Base-by-base conservation (phyloP, 1,140 invertebrate genomes). In the Nasonia giraulti region DNA sequence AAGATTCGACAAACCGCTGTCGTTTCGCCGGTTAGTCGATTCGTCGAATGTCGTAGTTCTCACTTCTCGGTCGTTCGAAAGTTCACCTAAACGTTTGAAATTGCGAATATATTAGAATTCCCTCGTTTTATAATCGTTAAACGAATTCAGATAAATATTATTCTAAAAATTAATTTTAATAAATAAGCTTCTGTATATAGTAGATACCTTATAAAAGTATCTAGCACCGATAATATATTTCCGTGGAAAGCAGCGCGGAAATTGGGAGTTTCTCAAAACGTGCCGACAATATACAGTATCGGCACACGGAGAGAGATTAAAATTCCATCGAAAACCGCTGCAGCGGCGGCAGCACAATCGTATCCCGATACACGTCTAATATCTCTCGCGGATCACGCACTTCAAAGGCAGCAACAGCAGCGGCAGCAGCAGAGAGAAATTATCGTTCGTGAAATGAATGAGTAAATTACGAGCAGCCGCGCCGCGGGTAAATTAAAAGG, bases 401-500 rank as follows among this genome's bases (percentile, higher is more conserved):
- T 12, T 75, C 73, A 66, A 76, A 76, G 31, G 27, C 20, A 75
- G 76, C 76, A 37, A 6, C 33, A 37, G 33, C 50, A 27, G 33
- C 37, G 20, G 14, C 44, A 17, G 62, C 37, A 66, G 40, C 33
- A 12, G 37, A 75, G 76, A 47, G 76, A 78, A 83, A 78, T 78
- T 78, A 78, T 27, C 55, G 27, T 10, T 37, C 23, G 23, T 10
- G 27, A 78, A 69, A 78, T 71, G 40, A 71, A 83, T 31, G 55
- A 11, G 20, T 80, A 44, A 69, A 80, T 80, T 40, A n/a, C 66
- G 55, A 37, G 37, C 55, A 62, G 55, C 55, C 17, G 55, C 20
- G 55, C 20, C 76, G 23, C n/a, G 12, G 73, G 27, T 31, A 82
- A 82, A 82, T 82, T 82, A 76, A 76, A 76, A 82, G 74, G 69